phyloP scores from a whole-genome alignment of 2,797 vertebrate species.

The Cercopithecus hamlyni region DNA sequence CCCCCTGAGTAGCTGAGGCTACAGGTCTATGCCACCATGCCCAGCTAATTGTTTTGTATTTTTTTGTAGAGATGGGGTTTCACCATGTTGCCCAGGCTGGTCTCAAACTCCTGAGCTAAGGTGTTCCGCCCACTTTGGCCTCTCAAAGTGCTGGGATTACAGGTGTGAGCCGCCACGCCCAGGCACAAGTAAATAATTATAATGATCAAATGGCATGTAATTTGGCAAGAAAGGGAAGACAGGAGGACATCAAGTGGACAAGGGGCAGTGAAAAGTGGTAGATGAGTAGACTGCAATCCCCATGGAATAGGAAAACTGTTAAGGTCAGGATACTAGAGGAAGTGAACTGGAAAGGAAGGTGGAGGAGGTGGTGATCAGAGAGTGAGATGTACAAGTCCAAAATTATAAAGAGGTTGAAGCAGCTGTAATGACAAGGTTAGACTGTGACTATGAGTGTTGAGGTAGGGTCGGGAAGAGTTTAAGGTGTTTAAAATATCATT shows the following conservation, averaged over 20 bases:
- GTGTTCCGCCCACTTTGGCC: too few species aligned
- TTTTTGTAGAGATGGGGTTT: too few species aligned
- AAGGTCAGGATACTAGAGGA: neutral
- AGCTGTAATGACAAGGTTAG: neutral
- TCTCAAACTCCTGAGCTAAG: too few species aligned
- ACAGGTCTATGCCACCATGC: too few species aligned
- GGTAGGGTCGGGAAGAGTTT: neutral
- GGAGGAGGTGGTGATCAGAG: neutral
- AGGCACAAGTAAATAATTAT: neutral
- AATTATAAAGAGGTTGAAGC: neutral
- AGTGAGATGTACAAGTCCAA: neutral
- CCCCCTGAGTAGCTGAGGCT: too few species aligned
- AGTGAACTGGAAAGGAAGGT: neutral
- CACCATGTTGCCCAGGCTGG: too few species aligned
- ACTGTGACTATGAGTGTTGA: neutral
- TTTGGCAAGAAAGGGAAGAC: neutral
- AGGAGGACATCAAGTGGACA: neutral
- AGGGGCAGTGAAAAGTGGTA: neutral
- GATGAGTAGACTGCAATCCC: neutral
- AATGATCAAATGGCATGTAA: neutral
- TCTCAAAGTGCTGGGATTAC: too few species aligned
- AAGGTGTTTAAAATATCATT: neutral
- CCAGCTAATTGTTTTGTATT: too few species aligned
- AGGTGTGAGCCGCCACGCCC: too few species aligned
- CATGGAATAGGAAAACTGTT: neutral